Conservation (phyloP, 2,113 vertebrate genomes). For the Oreochromis spilurus region DNA sequence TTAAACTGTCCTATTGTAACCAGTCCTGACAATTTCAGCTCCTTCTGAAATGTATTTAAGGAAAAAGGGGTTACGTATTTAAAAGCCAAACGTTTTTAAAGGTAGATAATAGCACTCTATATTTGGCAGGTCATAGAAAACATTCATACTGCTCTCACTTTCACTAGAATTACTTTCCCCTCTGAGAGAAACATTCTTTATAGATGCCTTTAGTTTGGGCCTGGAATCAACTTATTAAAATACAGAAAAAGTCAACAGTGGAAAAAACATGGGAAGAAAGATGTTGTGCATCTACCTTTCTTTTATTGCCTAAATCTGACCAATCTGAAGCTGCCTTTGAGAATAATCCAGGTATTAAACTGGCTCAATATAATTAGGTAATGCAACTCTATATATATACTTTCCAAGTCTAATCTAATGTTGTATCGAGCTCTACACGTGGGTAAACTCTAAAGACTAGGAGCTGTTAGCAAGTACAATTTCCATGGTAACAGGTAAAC, state of each 20-base stretch:
- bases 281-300: neutral
- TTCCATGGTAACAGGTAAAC: neutral
- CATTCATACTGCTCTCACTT: neutral
- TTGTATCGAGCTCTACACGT: neutral
- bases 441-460: neutral
- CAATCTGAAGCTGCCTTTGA: neutral
- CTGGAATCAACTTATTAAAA: neutral
- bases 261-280: neutral
- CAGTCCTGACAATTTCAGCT: neutral
- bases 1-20: neutral
- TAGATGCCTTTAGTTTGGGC: neutral
- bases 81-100: neutral
- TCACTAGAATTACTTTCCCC: too few species aligned
- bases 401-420: neutral
- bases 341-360: neutral
- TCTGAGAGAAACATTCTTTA: neutral
- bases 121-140: neutral
- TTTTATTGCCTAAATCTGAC: neutral
- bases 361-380: neutral
- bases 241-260: neutral
- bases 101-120: too few species aligned
- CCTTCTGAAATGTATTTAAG: neutral
- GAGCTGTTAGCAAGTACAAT: neutral
- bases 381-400: neutral
- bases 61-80: fast-evolving